Base-by-base conservation (phyloP, 2,888 invertebrate genomes). In the Patella depressa region DNA sequence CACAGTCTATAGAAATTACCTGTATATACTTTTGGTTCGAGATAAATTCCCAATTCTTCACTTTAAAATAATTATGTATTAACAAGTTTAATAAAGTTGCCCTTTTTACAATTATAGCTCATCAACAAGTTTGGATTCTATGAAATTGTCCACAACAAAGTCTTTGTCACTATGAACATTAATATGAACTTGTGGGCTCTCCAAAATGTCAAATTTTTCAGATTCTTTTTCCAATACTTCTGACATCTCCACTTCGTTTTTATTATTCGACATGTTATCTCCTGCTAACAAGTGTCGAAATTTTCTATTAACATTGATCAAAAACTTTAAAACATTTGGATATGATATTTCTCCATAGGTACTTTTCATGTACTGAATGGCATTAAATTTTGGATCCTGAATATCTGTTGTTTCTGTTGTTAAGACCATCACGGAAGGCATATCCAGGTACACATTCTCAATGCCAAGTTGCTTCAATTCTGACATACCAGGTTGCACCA, bases 231-330 rank as follows among this genome's bases (percentile, higher is more conserved):
- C 76, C 17, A 86, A 45, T 9, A 88, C 75, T 71, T 88, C 88
- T 29, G 74, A 71, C 88, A 88, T 88, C 74, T 86, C 85, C 5
- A 83, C 84, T n/a, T 81, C 80, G 24, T 80, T 78, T 79, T 84
- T 80, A 12, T 80, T 69, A 53, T 82, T 70, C 1, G 85, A 81
- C 80, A 79, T 72, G 73, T 84, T 85, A 4, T 84, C 79, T 1
- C 85, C 85, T 1, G 85, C 85, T 57, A 88, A 72, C 14, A 77
- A 75, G 77, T 86, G 81, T 11, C 87, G 80, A 74, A 83, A 87
- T 70, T 84, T 79, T 12, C 80, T 76, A 75, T 88, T 87, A 5
- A 86, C 79, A 1, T 83, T 81, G 76, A 87, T 85, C 29, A 88
- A 71, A 59, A 85, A 87, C 70, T 83, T 79, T 77, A 88, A 73